Evolutionary conservation across 2,888 invertebrate genomes (phyloP), one percentile per base, ranked within the genome.

Genomic region (Eilema depressum): DNA sequence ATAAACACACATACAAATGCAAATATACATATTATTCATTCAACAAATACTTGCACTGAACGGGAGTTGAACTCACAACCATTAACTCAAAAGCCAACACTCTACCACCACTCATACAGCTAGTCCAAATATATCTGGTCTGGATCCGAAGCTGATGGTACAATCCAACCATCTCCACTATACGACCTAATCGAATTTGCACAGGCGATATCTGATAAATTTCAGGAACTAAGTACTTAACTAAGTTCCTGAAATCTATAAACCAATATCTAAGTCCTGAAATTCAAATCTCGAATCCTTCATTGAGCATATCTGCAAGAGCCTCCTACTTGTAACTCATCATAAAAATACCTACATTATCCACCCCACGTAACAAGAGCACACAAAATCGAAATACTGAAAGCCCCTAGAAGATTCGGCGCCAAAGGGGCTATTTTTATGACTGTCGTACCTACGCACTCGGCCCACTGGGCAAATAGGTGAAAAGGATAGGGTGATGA

Each of bases 351-450:
- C 87, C 89, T 85, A 86, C 84, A 86, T 79, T 82, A 80, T 80
- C 79, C 87, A 89, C 91, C 89, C 90, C 83, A 84, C 86, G 88
- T 93, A 92, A 92, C 92, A 88, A 92, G 92, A 92, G 93, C 88
- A 89, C 87, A 89, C 90, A 91, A 93, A 93, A 93, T 93, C 93
- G 93, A 93, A 93, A 93, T 92, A 90, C 92, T 89, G 89, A 86
- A 88, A 87, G 86, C 89, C 93, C 92, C 91, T 89, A 92, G 93
- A 93, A 93, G 93, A 94, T 93, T 93, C 92, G 93, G 93, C 93
- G 93, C 93, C 94, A 91, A 93, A 93, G 94, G 94, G 94, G 94
- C 94, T 94, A 95, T 95, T 95, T 95, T 95, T 95, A 95, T 94
- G 94, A 94, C 92, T 93, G 93, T 93, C 94, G 92, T 92, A 94